phyloP scores from a whole-genome alignment of 1,140 invertebrate genomes.

The Drosophila grimshawi region DNA sequence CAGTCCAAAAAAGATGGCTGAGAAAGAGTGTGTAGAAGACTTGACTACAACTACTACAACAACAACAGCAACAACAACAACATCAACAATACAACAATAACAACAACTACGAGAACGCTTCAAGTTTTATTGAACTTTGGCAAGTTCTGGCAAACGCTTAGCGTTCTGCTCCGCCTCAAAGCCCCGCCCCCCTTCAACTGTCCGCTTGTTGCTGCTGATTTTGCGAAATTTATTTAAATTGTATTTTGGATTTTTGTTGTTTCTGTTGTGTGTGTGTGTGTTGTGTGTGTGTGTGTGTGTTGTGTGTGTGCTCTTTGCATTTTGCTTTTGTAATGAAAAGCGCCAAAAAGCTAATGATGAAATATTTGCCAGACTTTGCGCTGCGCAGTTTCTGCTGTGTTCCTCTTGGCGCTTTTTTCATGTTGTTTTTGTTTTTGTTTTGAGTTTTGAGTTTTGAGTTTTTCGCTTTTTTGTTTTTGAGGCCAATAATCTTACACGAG shows the following conservation, averaged over 20 bases:
- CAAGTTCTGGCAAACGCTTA: conserved; percentile 43
- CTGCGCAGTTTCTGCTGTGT: conserved; percentile 63
- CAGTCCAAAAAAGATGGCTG: conserved; percentile 23
- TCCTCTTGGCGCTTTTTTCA: conserved; percentile 7
- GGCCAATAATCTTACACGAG: conserved; percentile 61
- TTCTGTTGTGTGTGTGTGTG: conserved; percentile 17
- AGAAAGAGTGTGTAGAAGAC: conserved; percentile 13
- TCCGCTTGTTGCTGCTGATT: conserved; percentile 52
- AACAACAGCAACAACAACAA: conserved; percentile 1
- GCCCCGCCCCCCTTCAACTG: background rate
- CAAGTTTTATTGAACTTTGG: conserved; percentile 79
- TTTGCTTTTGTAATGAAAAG: conserved; percentile 71
- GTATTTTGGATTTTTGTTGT: conserved; percentile 49
- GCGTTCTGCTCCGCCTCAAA: background rate
- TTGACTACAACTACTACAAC: conserved; percentile 10
- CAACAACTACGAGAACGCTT: conserved; percentile 36
- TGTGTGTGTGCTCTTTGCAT: conserved; percentile 7
- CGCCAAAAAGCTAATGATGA: conserved; percentile 74
- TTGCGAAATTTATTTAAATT: conserved; percentile 81
- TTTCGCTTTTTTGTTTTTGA: conserved; percentile 23
- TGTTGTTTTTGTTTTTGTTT: background rate
- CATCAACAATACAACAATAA: conserved; percentile 11
- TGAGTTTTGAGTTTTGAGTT: too few relatives aligned
- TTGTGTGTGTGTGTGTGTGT: conserved; percentile 1
- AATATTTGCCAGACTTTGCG: conserved; percentile 69